A percentile compares a stretch with the other conserved stretches of the same genome.
Evolutionary conservation across 2,888 invertebrate species (phyloP).

Genomic region (Notodonta dromedarius): DNA sequence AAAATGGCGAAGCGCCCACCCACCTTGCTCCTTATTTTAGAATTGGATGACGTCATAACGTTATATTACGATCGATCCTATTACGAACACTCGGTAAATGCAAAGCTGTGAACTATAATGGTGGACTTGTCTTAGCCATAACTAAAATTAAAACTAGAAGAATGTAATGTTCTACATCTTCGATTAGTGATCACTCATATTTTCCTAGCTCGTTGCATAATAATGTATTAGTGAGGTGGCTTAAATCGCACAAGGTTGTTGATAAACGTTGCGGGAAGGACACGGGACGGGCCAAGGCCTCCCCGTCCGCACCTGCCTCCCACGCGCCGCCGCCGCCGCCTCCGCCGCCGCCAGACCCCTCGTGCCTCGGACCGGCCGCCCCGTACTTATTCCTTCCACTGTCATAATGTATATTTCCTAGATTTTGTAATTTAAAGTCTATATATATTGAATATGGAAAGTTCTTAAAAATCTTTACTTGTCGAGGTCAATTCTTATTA

Average conservation of each 20-base stretch:
- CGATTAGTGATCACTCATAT: conserved; percentile 3
- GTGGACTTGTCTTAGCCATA: not conserved
- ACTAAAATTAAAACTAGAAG: conserved; percentile 1
- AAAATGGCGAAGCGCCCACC: conserved; percentile 11
- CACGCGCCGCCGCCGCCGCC: conserved; percentile 37
- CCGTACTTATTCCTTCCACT: conserved; percentile 8
- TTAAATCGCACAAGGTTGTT: conserved; percentile 66
- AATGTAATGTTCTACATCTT: not conserved
- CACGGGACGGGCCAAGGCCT: conserved; percentile 69
- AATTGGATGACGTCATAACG: conserved; percentile 15
- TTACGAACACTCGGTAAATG: conserved; percentile 11
- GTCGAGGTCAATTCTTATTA: conserved; percentile 9
- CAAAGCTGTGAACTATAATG: conserved; percentile 8
- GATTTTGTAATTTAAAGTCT: too few species aligned
- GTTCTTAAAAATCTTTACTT: conserved; percentile 13
- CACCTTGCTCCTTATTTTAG: conserved; percentile 20
- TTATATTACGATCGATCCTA: conserved; percentile 14
- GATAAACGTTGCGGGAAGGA: conserved; percentile 66
- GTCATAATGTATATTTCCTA: not conserved
- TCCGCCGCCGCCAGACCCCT: conserved; percentile 31
- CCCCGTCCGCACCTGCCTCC: conserved; percentile 57
- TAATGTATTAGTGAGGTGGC: conserved; percentile 30
- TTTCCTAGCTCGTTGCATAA: conserved; percentile 12
- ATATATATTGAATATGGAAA: not conserved
- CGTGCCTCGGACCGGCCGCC: not conserved